A percentile compares a stretch with the other conserved stretches of the same genome.
Evolutionary conservation across 1,140 invertebrate genomes (phyloP).

Genomic region (Microplitis mediator): DNA sequence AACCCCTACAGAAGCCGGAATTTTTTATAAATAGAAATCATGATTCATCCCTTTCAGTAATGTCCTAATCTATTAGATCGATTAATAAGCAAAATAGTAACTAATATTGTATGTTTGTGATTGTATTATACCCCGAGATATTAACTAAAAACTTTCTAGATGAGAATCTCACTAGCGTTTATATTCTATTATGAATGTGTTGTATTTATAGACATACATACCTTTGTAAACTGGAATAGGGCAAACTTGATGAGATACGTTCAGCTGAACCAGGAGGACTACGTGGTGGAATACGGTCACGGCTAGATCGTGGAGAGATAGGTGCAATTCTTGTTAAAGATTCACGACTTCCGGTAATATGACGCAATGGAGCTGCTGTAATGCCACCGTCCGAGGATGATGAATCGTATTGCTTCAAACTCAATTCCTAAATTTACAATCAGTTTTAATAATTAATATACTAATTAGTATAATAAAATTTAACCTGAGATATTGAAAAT

Average conservation of each 20-base stretch:
- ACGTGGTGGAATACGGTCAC: slow-evolving; percentile 51
- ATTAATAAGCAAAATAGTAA: neutral
- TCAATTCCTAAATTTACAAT: slow-evolving; percentile 46
- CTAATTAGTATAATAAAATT: too few relatives aligned
- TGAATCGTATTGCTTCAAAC: slow-evolving; percentile 56
- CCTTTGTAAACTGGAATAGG: slow-evolving; percentile 60
- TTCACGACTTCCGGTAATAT: slow-evolving; percentile 57
- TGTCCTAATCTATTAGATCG: too few relatives aligned
- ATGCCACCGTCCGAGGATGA: slow-evolving; percentile 54
- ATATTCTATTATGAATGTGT: too few relatives aligned
- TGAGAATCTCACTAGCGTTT: neutral
- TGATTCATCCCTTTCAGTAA: too few relatives aligned
- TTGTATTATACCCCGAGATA: neutral
- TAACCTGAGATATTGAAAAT: too few relatives aligned
- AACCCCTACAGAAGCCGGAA: too few relatives aligned
- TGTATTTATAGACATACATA: slow-evolving; percentile 31
- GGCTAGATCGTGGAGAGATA: slow-evolving; percentile 51
- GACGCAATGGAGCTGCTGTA: slow-evolving; percentile 47
- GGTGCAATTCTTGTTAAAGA: slow-evolving; percentile 55
- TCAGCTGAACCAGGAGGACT: slow-evolving; percentile 56
- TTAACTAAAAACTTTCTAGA: neutral
- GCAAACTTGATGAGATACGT: slow-evolving; percentile 50
- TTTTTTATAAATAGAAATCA: too few relatives aligned
- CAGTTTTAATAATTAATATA: neutral
- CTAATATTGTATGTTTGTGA: neutral